Evolutionary conservation across 2,113 vertebrate species (phyloP), one percentile per base, ranked within the genome.

Genomic region (Oriolus oriolus): DNA sequence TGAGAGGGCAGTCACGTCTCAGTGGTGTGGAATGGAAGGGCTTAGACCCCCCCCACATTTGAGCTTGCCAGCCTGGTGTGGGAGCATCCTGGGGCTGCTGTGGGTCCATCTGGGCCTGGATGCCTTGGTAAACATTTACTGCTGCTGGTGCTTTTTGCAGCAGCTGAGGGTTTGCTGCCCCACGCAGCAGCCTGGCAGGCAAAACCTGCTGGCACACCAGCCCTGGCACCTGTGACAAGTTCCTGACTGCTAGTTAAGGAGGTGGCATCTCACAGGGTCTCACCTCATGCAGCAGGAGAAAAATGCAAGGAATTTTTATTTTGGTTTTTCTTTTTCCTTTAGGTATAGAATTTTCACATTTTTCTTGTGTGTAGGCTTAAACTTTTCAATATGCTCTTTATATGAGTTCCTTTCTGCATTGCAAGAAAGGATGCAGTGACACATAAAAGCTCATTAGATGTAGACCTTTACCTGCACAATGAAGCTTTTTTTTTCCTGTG

Each of bases 391-490:
- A 11, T 44, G 52, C 28, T 80, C 8, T 93, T 60, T n/a, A 16
- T 28, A 59, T 45, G 0, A 77, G 37, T 81, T 94, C 35, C 16
- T 81, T 88, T 79, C 59, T 70, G 31, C 26, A 2, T 73, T 86
- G 63, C 63, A 50, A 70, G 63, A 63, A 83, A 70, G 47, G 75
- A 75, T 52, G 39, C 35, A 49, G n/a, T 74, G 71, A 57, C 80
- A 89, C 14, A 33, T 63, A 30, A 73, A 93, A 89, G 37, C 69
- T 92, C 60, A 63, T 94, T 89, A 96, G 90, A 42, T 75, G 14
- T n/a, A 87, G 76, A 90, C 76, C 56, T 90, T 96, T 56, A 81
- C 76, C 53, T 90, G 73, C 52, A 75, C 56, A 82, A 65, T 89
- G 61, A 91, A 77, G 60, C 13, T 41, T n/a, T 45, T 80, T 73